phyloP scores from a whole-genome alignment of 1,140 invertebrate species.

The Drosophila tristis region DNA sequence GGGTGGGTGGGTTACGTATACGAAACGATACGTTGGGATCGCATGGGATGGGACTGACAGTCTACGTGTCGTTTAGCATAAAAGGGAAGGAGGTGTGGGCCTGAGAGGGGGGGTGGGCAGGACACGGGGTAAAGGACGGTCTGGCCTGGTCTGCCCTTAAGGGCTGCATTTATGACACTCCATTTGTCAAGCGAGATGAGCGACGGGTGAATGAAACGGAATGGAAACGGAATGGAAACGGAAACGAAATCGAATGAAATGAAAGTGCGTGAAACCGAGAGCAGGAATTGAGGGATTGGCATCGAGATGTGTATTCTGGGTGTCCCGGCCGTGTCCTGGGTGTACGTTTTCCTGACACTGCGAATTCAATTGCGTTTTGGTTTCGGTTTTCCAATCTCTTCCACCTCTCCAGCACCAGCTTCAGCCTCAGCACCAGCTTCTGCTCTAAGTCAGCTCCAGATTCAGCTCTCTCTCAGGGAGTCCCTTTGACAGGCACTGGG shows the following conservation, averaged over 20 bases:
- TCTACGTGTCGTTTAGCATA: conserved; percentile 79
- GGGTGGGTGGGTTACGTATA: conserved; percentile 26
- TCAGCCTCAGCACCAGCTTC: conserved; percentile 3
- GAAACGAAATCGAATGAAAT: conserved; percentile 36
- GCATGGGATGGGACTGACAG: conserved; percentile 24
- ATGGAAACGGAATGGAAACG: conserved; percentile 41
- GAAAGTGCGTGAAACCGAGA: conserved; percentile 66
- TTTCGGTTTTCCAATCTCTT: conserved; percentile 54
- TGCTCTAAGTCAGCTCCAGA: conserved; percentile 23
- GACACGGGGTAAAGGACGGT: conserved; percentile 1
- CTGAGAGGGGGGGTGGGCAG: not conserved
- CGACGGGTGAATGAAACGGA: conserved; percentile 60
- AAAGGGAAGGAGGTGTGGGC: conserved; percentile 39
- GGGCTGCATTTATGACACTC: conserved; percentile 83
- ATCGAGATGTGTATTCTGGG: conserved; percentile 44
- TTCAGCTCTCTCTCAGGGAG: not conserved
- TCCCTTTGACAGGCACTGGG: conserved; percentile 1
- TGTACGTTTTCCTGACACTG: conserved; percentile 55
- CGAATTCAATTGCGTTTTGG: conserved; percentile 80
- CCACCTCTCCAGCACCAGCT: conserved; percentile 3
- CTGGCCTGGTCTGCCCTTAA: conserved; percentile 60
- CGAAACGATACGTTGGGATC: conserved; percentile 1
- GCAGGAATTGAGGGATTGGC: conserved; percentile 51
- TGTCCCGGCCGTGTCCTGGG: conserved; percentile 37
- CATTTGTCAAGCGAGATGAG: conserved; percentile 80